These are phyloP conservation scores for Eretmocerus hayati DNA, from an alignment of 2,888 invertebrate species.

Conservation along the genomic window DNA sequence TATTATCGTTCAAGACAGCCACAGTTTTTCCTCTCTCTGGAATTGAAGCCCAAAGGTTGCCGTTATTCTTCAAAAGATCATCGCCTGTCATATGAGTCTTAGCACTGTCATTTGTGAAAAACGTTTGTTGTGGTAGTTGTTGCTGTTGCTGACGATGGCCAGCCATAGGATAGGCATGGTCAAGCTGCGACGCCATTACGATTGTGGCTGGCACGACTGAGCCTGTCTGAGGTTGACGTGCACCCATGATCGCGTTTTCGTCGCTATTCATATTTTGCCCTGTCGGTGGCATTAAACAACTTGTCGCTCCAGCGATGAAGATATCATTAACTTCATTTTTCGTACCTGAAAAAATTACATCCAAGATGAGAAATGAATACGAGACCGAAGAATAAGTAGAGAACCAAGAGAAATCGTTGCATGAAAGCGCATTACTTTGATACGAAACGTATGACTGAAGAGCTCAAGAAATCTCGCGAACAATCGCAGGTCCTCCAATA, in stretches of 20 bases:
- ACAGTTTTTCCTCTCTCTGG: too few relatives aligned
- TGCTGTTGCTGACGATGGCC: slow-evolving; percentile 4
- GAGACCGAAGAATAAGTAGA: too few relatives aligned
- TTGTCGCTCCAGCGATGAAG: slow-evolving; percentile 32
- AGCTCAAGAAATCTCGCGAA: too few relatives aligned
- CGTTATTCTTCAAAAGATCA: slow-evolving; percentile 5
- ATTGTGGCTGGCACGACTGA: slow-evolving; percentile 8
- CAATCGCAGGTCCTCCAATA: too few relatives aligned
- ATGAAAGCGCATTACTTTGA: too few relatives aligned
- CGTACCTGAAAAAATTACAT: slow-evolving; percentile 29
- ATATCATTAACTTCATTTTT: slow-evolving; percentile 37
- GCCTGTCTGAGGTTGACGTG: slow-evolving; percentile 5
- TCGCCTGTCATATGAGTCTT: slow-evolving; percentile 5
- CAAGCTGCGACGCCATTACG: slow-evolving; percentile 6
- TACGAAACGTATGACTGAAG: too few relatives aligned
- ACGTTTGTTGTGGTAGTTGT: slow-evolving; percentile 12
- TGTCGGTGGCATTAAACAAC: slow-evolving; percentile 24
- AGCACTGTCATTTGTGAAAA: slow-evolving; percentile 9
- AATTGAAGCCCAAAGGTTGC: slow-evolving; percentile 16
- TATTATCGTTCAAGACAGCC: neutral
- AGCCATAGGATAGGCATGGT: slow-evolving; percentile 7
- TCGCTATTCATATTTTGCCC: slow-evolving; percentile 17
- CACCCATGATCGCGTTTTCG: slow-evolving; percentile 5
- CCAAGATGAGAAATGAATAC: too few relatives aligned
- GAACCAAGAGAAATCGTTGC: too few relatives aligned